Conservation (phyloP, 2,113 vertebrate species). For the Procavia capensis region DNA sequence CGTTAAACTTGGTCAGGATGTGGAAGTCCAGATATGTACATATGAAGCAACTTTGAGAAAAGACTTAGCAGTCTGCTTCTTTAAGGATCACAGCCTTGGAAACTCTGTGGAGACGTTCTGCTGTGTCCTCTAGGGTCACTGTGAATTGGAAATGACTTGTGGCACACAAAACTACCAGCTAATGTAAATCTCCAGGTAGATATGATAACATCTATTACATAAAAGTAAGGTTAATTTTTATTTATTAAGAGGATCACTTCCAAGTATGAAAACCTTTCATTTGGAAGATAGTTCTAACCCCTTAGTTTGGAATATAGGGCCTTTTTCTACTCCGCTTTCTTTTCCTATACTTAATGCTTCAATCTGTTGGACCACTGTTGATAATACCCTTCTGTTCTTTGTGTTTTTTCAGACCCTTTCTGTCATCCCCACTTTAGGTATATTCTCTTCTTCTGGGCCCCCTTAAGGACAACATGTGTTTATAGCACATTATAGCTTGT, state of each 20-base stretch:
- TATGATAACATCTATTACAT: neutral
- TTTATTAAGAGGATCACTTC: neutral
- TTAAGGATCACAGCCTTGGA: neutral
- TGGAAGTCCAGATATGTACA: neutral
- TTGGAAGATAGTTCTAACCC: neutral
- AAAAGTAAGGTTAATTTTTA: neutral
- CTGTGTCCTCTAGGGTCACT: neutral
- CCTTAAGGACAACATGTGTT: neutral
- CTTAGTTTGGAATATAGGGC: neutral
- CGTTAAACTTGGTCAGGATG: neutral
- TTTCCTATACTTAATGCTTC: neutral
- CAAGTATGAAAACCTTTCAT: neutral
- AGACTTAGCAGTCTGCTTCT: too few relatives aligned
- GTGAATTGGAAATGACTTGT: neutral
- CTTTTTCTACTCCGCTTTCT: neutral
- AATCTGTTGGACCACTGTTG: neutral
- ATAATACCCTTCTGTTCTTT: neutral
- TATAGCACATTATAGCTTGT: neutral
- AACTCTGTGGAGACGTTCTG: neutral
- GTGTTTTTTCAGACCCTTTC: neutral
- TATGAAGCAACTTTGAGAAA: too few relatives aligned
- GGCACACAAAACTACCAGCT: neutral
- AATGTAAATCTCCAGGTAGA: neutral
- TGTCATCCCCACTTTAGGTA: neutral
- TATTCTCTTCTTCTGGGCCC: neutral